phyloP scores from a whole-genome alignment of 2,888 invertebrate genomes.

The Epinotia nisella region DNA sequence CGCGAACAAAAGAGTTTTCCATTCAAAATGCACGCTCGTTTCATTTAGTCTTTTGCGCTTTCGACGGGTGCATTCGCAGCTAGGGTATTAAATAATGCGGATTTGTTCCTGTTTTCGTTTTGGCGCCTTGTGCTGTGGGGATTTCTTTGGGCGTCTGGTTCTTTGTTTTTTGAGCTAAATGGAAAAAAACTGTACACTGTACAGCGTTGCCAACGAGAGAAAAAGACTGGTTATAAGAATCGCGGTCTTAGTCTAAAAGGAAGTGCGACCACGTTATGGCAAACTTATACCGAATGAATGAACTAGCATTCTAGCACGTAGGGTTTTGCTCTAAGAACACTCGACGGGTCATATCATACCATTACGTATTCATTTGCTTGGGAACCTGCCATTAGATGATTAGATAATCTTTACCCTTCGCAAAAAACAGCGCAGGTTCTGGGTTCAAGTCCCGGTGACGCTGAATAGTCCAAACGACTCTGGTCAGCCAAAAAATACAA shows the following conservation, averaged over 20 bases:
- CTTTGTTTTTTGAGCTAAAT: constrained; percentile 15
- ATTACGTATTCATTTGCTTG: too few relatives aligned
- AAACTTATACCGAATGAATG: background rate
- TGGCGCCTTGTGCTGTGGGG: constrained; percentile 59
- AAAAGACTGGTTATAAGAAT: background rate
- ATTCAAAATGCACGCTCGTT: constrained; percentile 83
- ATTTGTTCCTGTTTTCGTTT: constrained; percentile 67
- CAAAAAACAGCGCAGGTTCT: too few relatives aligned
- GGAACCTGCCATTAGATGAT: too few relatives aligned
- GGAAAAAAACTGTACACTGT: background rate
- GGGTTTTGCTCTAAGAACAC: too few relatives aligned
- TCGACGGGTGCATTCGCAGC: constrained; percentile 80
- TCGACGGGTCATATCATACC: too few relatives aligned
- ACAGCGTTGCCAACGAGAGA: background rate
- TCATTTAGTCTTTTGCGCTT: constrained; percentile 83
- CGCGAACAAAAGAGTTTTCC: constrained; percentile 82
- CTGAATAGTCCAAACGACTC: too few relatives aligned
- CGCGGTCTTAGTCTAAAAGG: too few relatives aligned
- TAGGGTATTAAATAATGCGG: constrained; percentile 74
- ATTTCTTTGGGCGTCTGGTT: constrained; percentile 51
- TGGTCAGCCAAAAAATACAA: too few relatives aligned
- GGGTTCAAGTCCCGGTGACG: too few relatives aligned
- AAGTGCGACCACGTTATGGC: background rate
- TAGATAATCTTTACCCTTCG: too few relatives aligned
- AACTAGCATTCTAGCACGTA: too few relatives aligned